Base-by-base conservation (phyloP, 2,113 vertebrate species). In the Hemibagrus wyckioides region DNA sequence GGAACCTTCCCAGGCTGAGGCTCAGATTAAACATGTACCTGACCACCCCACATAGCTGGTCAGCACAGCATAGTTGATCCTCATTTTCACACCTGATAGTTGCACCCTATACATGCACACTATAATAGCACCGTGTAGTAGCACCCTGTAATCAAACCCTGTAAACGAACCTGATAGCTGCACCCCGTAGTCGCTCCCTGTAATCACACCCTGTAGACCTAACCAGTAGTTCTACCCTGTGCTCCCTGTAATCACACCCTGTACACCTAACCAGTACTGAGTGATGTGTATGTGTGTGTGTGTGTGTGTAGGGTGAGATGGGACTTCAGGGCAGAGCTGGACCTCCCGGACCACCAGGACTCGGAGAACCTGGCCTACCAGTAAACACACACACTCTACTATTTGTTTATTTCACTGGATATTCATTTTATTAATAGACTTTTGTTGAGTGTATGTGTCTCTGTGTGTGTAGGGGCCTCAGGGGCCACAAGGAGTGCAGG, bases 401-500 rank as follows among this genome's bases (percentile, higher is more conserved):
- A 28, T 28, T 28, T 61, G 59, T 9, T 61, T 50, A 2, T 30
- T 56, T 56, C 17, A 10, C 6, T 80, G 50, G n/a, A 56, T 86
- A 17, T 69, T 85, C 9, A 28, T 80, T 39, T 36, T 25, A 48
- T 28, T 28, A 48, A 14, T 83, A 14, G 33, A 36, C 21, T 9
- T 75, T 52, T 85, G 52, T 71, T 76, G 71, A 48, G 71, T 44
- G 41, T 48, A 41, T 28, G 73, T 76, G 73, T 77, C 39, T 76
- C 10, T 73, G 71, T 75, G 71, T 85, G 14, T 84, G 82, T 85
- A 98, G 97, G 97, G 97, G 10, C 94, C 96, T 93, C 96, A 96
- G 93, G 97, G 97, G 93, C 95, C 95, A 88, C 97, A 96, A 90
- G 97, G 97, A 82, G 80, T 95, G 90, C 96, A 94, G 92, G 97